Percentiles rank a stretch among this genome's conserved stretches.
Evolutionary conservation across 2,888 invertebrate genomes (phyloP).

Genomic region (Trichogramma dendrolimi): DNA sequence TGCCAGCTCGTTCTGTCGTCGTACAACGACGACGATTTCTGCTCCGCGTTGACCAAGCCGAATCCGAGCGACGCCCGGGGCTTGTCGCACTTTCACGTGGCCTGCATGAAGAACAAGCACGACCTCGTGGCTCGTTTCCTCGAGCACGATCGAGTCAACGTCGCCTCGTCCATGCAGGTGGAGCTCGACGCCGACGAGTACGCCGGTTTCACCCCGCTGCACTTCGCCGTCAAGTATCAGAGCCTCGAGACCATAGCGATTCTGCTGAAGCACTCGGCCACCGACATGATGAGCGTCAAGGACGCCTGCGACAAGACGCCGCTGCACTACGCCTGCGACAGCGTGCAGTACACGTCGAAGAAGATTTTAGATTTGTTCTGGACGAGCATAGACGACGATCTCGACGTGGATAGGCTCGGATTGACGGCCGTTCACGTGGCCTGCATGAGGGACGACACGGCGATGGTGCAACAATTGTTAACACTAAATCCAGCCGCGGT

Average conservation of each 20-base stretch:
- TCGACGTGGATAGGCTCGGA: not conserved
- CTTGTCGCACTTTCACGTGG: conserved; percentile 11
- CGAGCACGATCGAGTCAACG: not conserved
- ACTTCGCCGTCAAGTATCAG: conserved; percentile 6
- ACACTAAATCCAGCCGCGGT: not conserved
- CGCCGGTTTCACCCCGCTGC: conserved; percentile 6
- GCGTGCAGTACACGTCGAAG: not conserved
- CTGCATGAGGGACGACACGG: conserved; percentile 1
- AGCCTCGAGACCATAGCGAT: not conserved
- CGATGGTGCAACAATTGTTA: not conserved
- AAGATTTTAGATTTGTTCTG: not conserved
- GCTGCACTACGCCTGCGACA: conserved; percentile 1
- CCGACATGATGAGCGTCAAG: not conserved
- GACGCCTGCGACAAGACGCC: not conserved
- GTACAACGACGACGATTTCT: not conserved
- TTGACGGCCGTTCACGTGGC: conserved; percentile 1
- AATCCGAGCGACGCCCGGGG: conserved; percentile 1
- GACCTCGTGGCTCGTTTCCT: not conserved
- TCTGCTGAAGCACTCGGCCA: not conserved
- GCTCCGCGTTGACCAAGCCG: not conserved
- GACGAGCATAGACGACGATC: not conserved
- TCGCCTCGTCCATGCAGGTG: not conserved
- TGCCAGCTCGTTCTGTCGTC: not conserved
- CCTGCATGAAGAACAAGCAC: conserved; percentile 4
- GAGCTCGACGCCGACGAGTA: not conserved